phyloP scores from a whole-genome alignment of 2,797 vertebrate species.

The Poeciliopsis infans region DNA sequence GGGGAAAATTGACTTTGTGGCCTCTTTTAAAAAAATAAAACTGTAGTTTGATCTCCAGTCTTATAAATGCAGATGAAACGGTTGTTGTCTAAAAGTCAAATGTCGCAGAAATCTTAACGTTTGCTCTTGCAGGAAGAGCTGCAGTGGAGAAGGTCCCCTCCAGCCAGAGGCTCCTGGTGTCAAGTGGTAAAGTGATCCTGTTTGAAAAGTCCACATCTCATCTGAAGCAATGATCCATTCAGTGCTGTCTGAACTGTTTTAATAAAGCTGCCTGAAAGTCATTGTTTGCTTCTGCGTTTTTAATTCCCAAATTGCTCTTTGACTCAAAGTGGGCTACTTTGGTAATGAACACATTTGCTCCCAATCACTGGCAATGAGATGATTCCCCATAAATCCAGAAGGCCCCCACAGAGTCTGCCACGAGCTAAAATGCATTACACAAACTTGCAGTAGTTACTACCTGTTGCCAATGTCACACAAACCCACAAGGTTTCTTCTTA shows the following conservation, averaged over 20 bases:
- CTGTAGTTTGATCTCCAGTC: neutral
- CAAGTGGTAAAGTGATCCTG: slow-evolving; percentile 72
- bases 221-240: slow-evolving; percentile 1
- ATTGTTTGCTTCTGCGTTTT: neutral
- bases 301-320: neutral
- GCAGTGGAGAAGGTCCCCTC: neutral
- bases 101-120: neutral
- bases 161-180: slow-evolving; percentile 58
- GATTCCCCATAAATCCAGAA: neutral
- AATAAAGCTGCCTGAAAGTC: slow-evolving; percentile 58
- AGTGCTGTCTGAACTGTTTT: slow-evolving; percentile 25
- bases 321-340: neutral
- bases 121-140: slow-evolving; percentile 59
- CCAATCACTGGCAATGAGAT: neutral
- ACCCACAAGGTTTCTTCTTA: too few relatives aligned
- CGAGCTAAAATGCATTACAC: too few relatives aligned
- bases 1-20: neutral
- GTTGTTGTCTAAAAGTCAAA: neutral
- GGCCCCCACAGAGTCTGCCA: too few relatives aligned
- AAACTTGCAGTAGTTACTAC: neutral
- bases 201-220: neutral
- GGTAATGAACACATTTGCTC: neutral
- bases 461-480: neutral
- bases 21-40: too few relatives aligned
- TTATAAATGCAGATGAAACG: neutral